Evolutionary conservation across 2,113 vertebrate genomes (phyloP), one percentile per base, ranked within the genome.

Genomic region (Amia ocellicauda): DNA sequence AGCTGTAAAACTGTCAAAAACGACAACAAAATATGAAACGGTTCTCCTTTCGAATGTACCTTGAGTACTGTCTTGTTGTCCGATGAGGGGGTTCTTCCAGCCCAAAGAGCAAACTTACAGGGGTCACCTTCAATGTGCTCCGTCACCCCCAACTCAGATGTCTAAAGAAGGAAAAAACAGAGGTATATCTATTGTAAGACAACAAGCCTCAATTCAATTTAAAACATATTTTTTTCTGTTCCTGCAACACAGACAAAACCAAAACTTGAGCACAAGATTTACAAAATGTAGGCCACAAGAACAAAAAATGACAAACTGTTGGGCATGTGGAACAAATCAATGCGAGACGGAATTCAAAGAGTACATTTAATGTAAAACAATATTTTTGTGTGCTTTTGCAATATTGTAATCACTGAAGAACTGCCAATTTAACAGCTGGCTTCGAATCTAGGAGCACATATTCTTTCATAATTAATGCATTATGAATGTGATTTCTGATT

Each of bases 51-150:
- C 8, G 5, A 10, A 81, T 78, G 74, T 74, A 96, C 97, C 87
- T 98, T 98, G 20, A 99, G 87, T 54, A 98, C 96, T 2, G 95
- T 98, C 82, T 96, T 98, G 69, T 98, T 98, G 76, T 99, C 97
- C 40, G 97, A 99, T 55, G 95, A 98, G 1, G 96, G 97, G 29
- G 96, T 98, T 72, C 97, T 85, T 78, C 97, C 97, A 49, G 93
- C 92, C 97, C 97, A 99, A 75, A 99, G 86, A 51, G 97, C 97
- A 77, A 98, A 98, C 77, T 99, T 99, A 85, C 95, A 98, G 22
- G 96, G 90, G 74, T 99, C 97, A 2, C 97, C 97, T 81, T 99
- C 97, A n/a, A 98, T 93, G 3, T 99, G 96, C 68, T 99, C 97
- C 0, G 96, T 98, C 69, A 99, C 93, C 66, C 97, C 97, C 83